Percentiles rank a stretch among this genome's conserved stretches.
phyloP scores from a whole-genome alignment of 2,113 vertebrate genomes.

The Neofelis nebulosa region DNA sequence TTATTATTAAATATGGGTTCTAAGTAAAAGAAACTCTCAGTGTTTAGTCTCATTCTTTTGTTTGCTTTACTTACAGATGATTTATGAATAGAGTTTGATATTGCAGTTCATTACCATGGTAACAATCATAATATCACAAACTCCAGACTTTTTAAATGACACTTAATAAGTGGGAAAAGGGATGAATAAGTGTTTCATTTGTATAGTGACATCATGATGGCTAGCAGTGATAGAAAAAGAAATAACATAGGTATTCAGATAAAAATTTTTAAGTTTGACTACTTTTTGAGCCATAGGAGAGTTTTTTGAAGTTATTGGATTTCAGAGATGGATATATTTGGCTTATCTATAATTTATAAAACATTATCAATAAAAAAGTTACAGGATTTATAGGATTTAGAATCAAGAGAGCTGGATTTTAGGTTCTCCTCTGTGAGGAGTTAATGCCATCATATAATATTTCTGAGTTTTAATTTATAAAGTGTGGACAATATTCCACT shows the following conservation, averaged over 20 bases:
- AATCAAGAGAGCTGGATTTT: not conserved
- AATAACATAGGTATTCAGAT: not conserved
- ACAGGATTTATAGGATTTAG: not conserved
- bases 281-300: not conserved
- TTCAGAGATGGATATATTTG: not conserved
- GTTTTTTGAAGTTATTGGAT: not conserved
- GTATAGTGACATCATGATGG: not conserved
- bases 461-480: not conserved
- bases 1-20: not conserved
- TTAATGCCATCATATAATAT: not conserved
- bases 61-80: not conserved
- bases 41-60: not conserved
- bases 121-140: slow-evolving; percentile 20
- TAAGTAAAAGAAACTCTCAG: not conserved
- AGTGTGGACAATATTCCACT: not conserved
- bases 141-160: not conserved
- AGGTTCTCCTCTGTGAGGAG: not conserved
- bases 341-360: not conserved
- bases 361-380: not conserved
- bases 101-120: not conserved
- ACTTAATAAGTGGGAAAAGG: not conserved
- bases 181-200: not conserved
- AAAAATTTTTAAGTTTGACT: not conserved
- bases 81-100: slow-evolving; percentile 19
- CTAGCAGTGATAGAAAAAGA: not conserved